These are phyloP conservation scores for Drosophila greeni DNA, from an alignment of 2,888 invertebrate genomes.

Conservation along the genomic window DNA sequence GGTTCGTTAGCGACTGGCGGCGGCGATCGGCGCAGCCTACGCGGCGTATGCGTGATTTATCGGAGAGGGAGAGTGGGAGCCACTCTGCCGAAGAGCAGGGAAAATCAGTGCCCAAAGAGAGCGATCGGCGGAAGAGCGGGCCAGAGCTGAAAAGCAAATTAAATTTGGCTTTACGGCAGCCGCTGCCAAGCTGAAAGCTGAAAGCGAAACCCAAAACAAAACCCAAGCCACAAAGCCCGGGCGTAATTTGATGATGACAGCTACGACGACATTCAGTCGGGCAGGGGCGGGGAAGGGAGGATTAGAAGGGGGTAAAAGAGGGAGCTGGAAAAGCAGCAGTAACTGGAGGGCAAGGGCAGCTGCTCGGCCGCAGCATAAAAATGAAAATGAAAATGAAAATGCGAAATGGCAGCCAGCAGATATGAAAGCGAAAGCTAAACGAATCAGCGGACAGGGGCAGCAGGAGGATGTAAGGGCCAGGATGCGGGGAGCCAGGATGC, in stretches of 20 bases:
- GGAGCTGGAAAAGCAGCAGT: neutral
- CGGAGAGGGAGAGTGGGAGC: neutral
- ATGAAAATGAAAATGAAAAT: conserved; percentile 57
- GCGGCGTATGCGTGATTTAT: conserved; percentile 62
- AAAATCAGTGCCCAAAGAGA: conserved; percentile 5
- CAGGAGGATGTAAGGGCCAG: neutral
- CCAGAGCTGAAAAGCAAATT: neutral
- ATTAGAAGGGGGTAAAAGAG: neutral
- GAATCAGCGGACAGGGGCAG: conserved; percentile 1
- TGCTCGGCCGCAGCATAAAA: conserved; percentile 47
- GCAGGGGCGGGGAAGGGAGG: neutral
- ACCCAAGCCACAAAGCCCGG: conserved; percentile 51
- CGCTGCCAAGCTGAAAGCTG: conserved; percentile 31
- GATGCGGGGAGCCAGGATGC: neutral
- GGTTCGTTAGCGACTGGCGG: conserved; percentile 50
- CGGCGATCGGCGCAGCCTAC: conserved; percentile 59
- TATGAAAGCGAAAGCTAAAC: conserved; percentile 48
- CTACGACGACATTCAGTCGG: conserved; percentile 34
- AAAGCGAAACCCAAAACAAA: conserved; percentile 45
- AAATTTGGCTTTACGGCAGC: conserved; percentile 11
- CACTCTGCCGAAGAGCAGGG: conserved; percentile 3
- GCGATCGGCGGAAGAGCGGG: conserved; percentile 8
- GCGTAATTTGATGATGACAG: conserved; percentile 71
- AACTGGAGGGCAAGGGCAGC: conserved; percentile 15
- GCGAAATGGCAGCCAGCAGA: conserved; percentile 40